Evolutionary conservation across 2,888 invertebrate species (phyloP), one percentile per base, ranked within the genome.

Genomic region (Chloroclysta siterata): DNA sequence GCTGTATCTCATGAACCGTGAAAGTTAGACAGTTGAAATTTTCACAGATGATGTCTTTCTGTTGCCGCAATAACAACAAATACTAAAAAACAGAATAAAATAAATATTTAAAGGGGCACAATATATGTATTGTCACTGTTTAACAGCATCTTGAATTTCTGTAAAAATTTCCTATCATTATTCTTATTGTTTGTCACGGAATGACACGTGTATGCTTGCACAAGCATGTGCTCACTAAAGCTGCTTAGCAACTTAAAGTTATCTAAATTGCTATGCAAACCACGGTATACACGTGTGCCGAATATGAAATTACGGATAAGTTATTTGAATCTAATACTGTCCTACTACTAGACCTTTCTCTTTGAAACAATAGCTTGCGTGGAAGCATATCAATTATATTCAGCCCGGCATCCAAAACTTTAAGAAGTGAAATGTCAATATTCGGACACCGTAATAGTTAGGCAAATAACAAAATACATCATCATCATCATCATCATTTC

Each of bases 291-390:
- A 47, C 70, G 72, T 70, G 72, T 53, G 58, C 52, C 65, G 72
- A 70, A 70, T 72, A 64, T 66, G 58, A 68, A 71, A 59, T 57
- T 41, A 60, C 17, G 55, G 29, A 63, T 69, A 66, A 71, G 65
- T 61, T 69, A 71, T 71, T 68, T 63, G 54, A 64, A 57, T 64
- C 68, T 67, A 70, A 65, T 55, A 63, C 53, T 63, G 66, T 63
- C 46, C 63, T 65, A 61, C 59, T 46, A 59, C 56, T 59, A 67
- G 46, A 53, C 68, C 72, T 70, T 72, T 72, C 70, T 68, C 68
- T 70, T 72, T 66, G 51, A 63, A 71, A 70, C 72, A 72, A 72
- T 72, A 66, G 70, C 47, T 64, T 22, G 51, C 55, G 33, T 54
- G 50, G 53, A 63, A 60, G 61, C 67, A 71, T 67, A 61, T 60